Base-by-base conservation (phyloP, 2,113 vertebrate species). In the Hypanus sabinus region DNA sequence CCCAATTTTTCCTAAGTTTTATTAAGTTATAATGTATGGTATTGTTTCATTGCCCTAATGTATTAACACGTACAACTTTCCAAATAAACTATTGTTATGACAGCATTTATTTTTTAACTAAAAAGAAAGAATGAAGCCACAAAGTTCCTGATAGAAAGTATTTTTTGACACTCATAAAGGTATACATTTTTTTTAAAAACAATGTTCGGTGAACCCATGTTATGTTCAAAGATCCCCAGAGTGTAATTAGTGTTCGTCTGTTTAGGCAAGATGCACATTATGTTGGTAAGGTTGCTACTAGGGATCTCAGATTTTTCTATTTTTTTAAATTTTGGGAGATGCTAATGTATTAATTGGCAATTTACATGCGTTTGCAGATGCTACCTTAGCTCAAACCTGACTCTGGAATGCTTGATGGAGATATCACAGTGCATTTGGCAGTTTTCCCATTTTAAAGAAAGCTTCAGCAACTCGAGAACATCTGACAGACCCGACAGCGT, bases 361-460 rank as follows among this genome's bases (percentile, higher is more conserved):
- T 98, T 98, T 97, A 97, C 97, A 98, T 98, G 97, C 97, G 97
- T 97, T 97, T 97, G 97, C 97, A 98, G 97, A 97, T 98, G 97
- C 97, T 98, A 97, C 97, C 97, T 97, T 97, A 97, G 97, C 97
- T 97, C 97, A 96, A 96, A 96, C 91, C 91, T 93, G 91, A 93
- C 96, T 97, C 96, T 96, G 95, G 97, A 97, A 97, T 96, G 97
- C 97, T 97, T 97, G 97, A 97, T 98, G 97, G 97, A 98, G 97
- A 97, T 97, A 97, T 97, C 97, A 96, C 96, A 96, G 97, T 97
- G 97, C 97, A 97, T 97, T 97, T 98, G 97, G 97, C 97, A 98
- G 97, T 97, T 98, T 97, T 97, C 97, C 97, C 97, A 96, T 97
- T 97, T 97, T 97, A 97, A 97, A 97, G 97, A 97, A 97, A 97